These are phyloP conservation scores for Ornithorhynchus anatinus DNA, from an alignment of 2,113 vertebrate genomes.

Conservation along the genomic window DNA sequence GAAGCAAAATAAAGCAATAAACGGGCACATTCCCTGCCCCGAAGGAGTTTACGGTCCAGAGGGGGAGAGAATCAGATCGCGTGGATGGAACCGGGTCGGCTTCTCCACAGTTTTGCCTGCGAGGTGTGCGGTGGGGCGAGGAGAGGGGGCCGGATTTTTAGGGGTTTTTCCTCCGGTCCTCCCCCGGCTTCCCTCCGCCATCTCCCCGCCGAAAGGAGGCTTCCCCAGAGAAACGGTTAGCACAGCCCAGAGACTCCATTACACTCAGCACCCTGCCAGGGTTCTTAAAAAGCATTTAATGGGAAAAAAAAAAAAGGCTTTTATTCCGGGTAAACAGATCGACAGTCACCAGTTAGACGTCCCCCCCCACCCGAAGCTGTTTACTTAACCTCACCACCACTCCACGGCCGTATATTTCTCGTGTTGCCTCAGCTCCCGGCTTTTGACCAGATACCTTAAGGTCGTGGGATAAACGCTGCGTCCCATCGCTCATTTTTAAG, in stretches of 20 bases:
- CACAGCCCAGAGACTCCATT: not conserved
- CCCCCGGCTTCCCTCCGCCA: too few species aligned
- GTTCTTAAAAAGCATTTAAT: not conserved
- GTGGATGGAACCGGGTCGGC: too few species aligned
- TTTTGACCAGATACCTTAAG: conserved; percentile 54
- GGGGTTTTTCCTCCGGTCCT: too few species aligned
- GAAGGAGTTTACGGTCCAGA: too few species aligned
- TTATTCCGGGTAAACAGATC: not conserved
- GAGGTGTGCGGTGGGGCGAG: too few species aligned
- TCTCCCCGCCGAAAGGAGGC: not conserved
- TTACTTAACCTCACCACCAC: conserved; percentile 24
- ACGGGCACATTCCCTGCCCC: too few species aligned
- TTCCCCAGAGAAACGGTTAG: not conserved
- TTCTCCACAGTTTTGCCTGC: too few species aligned
- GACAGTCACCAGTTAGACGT: not conserved
- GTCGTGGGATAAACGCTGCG: conserved; percentile 46
- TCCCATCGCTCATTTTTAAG: conserved; percentile 47
- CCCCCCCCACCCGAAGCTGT: not conserved
- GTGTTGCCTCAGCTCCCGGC: conserved; percentile 19
- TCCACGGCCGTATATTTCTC: conserved; percentile 10
- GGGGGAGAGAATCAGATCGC: too few species aligned
- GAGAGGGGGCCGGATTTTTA: too few species aligned
- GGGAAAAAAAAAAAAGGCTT: not conserved
- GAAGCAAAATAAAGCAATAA: too few species aligned
- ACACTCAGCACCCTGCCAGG: not conserved